Evolutionary conservation across 2,888 invertebrate species (phyloP).

Genomic region (Capitulum mitella): DNA sequence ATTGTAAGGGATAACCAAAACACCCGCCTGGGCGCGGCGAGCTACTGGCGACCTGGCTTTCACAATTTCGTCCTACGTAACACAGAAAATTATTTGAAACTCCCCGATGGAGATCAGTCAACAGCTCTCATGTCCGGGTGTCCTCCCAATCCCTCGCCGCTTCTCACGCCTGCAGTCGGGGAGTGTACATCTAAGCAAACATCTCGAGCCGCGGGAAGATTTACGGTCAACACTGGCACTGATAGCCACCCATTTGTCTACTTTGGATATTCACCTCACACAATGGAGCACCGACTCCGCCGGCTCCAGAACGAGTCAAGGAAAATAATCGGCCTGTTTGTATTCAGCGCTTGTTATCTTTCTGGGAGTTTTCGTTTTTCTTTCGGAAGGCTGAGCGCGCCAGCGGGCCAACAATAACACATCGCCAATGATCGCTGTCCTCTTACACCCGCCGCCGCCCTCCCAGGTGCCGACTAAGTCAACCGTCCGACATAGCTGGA

Average conservation of each 20-base stretch:
- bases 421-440: background rate
- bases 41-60: no score
- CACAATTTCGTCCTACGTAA: no score
- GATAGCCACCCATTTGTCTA: constrained; percentile 13
- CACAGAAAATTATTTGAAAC: no score
- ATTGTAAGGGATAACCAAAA: no score
- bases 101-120: no score
- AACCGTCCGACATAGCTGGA: background rate
- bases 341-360: background rate
- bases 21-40: no score
- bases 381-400: background rate
- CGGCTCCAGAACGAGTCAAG: background rate
- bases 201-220: background rate
- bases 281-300: background rate
- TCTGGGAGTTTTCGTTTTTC: constrained; percentile 11
- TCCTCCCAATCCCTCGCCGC: no score
- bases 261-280: background rate
- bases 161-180: background rate
- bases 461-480: background rate
- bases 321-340: background rate
- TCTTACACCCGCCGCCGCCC: background rate
- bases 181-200: background rate
- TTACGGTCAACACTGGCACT: background rate
- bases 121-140: no score
- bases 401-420: constrained; percentile 1